Conservation (phyloP, 2,888 invertebrate genomes). For the Hydraecia micacea region DNA sequence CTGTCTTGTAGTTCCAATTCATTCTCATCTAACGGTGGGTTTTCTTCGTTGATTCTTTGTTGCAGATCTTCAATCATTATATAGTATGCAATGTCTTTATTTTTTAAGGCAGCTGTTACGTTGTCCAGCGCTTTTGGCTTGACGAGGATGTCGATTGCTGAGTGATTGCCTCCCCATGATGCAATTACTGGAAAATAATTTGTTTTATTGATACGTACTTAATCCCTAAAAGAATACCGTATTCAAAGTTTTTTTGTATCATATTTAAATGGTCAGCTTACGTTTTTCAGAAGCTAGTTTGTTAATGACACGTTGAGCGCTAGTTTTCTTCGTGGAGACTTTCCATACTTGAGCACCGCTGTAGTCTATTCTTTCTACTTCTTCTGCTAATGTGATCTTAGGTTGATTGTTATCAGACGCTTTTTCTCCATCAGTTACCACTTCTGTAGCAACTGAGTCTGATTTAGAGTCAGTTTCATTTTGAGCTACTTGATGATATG, state of each 20-base stretch:
- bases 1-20: conserved; percentile 92
- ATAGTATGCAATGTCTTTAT: conserved; percentile 92
- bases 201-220: conserved; percentile 4
- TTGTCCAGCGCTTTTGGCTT: conserved; percentile 91
- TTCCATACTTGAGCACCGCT: conserved; percentile 95
- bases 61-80: conserved; percentile 95
- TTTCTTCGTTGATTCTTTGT: conserved; percentile 94
- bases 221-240: neutral
- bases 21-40: conserved; percentile 92
- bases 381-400: conserved; percentile 58
- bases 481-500: conserved; percentile 65
- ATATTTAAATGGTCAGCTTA: conserved; percentile 68
- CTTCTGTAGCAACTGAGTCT: conserved; percentile 36
- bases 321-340: conserved; percentile 89
- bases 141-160: conserved; percentile 93
- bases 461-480: conserved; percentile 55
- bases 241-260: neutral
- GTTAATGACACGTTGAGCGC: conserved; percentile 79
- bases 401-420: conserved; percentile 61
- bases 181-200: conserved; percentile 88
- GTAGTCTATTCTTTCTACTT: conserved; percentile 90
- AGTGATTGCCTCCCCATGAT: conserved; percentile 92
- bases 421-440: conserved; percentile 43
- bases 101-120: conserved; percentile 91
- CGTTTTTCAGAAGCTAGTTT: conserved; percentile 82